These are phyloP conservation scores for Pollenia griseotomentosa DNA, from an alignment of 2,888 invertebrate genomes.

Conservation along the genomic window DNA sequence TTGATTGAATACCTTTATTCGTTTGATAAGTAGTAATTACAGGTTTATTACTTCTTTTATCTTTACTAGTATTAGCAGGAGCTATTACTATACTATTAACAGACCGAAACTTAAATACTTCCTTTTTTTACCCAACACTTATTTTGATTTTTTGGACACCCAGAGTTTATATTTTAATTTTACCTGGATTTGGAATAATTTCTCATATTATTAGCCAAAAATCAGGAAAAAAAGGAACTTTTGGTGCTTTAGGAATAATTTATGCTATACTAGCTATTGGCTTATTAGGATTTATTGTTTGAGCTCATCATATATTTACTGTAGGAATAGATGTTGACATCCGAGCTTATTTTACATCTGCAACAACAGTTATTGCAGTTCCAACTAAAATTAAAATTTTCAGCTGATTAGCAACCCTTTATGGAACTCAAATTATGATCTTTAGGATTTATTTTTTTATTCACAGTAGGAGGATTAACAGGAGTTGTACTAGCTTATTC, in stretches of 20 bases:
- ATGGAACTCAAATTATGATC: conserved; percentile 89
- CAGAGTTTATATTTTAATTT: conserved; percentile 94
- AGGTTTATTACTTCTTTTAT: conserved; percentile 87
- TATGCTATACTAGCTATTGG: conserved; percentile 94
- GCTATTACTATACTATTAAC: conserved; percentile 92
- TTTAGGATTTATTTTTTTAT: conserved; percentile 91
- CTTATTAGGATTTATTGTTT: conserved; percentile 92
- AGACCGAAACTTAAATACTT: conserved; percentile 92
- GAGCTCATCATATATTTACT: conserved; percentile 94
- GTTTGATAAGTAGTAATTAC: conserved; percentile 90
- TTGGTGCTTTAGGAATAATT: conserved; percentile 88
- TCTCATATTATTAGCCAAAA: conserved; percentile 91
- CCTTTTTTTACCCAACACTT: conserved; percentile 94
- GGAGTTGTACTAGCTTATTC: conserved; percentile 89
- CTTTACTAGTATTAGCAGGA: conserved; percentile 90
- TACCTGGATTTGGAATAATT: conserved; percentile 93
- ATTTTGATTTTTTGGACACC: conserved; percentile 95
- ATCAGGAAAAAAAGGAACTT: conserved; percentile 90
- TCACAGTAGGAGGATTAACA: conserved; percentile 90
- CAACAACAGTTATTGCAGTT: conserved; percentile 94
- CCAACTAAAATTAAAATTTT: conserved; percentile 94
- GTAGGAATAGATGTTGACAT: conserved; percentile 93
- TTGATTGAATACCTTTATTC: conserved; percentile 90
- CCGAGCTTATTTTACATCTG: conserved; percentile 93
- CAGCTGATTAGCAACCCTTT: conserved; percentile 89